Evolutionary conservation across 2,113 vertebrate species (phyloP).

Genomic region (Lampris incognitus): DNA sequence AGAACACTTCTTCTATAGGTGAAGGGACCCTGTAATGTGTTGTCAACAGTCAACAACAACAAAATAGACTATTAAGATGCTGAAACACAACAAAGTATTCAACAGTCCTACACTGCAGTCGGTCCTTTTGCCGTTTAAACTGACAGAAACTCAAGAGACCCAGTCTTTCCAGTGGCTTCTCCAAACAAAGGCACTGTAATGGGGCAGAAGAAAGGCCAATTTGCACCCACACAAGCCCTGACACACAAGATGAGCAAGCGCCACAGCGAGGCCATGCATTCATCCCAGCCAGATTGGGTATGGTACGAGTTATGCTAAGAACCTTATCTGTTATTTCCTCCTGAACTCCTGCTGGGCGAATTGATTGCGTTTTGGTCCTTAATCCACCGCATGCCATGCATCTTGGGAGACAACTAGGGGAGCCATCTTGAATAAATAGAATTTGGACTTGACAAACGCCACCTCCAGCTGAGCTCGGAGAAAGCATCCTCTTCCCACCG

Average conservation of each 20-base stretch:
- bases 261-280: constrained; percentile 64
- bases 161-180: constrained; percentile 33
- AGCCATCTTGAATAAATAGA: constrained; percentile 80
- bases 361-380: constrained; percentile 81
- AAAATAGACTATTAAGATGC: constrained; percentile 2
- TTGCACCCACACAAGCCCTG: constrained; percentile 56
- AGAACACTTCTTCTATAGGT: too few relatives aligned
- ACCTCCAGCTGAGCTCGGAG: constrained; percentile 78
- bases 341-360: constrained; percentile 76
- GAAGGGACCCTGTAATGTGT: neutral
- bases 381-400: constrained; percentile 77
- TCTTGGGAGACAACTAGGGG: constrained; percentile 68
- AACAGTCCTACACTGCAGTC: constrained; percentile 46
- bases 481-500: constrained; percentile 67
- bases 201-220: constrained; percentile 62
- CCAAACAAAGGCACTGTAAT: constrained; percentile 64
- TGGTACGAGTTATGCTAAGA: constrained; percentile 80
- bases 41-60: constrained; percentile 11
- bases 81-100: constrained; percentile 42
- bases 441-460: constrained; percentile 78
- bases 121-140: constrained; percentile 31
- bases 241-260: constrained; percentile 55
- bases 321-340: constrained; percentile 73
- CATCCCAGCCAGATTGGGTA: constrained; percentile 76
- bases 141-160: constrained; percentile 38